Percentiles rank a stretch among this genome's conserved stretches.
Evolutionary conservation across 37 sponge, comb jelly and placozoan species (phyloP).

Genomic region (Halichondria panicea): DNA sequence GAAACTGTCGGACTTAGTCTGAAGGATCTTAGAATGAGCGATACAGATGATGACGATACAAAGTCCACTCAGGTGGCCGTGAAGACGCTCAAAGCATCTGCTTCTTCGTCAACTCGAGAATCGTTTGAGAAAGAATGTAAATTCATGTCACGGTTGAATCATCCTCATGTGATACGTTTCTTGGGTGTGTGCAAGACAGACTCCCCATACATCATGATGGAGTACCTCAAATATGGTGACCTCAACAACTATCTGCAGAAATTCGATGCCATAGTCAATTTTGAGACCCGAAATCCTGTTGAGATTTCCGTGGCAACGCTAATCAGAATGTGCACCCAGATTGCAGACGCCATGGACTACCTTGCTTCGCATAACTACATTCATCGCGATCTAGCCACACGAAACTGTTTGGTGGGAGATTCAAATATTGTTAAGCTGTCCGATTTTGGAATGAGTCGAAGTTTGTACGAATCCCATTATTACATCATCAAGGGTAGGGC

Average conservation of each 20-base stretch:
- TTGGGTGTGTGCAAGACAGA: constrained; percentile 42
- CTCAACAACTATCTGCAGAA: constrained; percentile 73
- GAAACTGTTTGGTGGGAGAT: constrained; percentile 64
- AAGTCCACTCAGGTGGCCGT: constrained; percentile 43
- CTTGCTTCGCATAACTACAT: constrained; percentile 66
- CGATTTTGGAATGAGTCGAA: constrained; percentile 62
- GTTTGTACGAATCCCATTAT: constrained; percentile 46
- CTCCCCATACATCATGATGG: constrained; percentile 79
- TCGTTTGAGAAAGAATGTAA: constrained; percentile 61
- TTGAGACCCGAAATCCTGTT: not conserved
- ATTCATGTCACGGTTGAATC: constrained; percentile 68
- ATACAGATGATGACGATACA: constrained; percentile 21
- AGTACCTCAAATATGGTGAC: constrained; percentile 91
- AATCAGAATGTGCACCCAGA: constrained; percentile 55
- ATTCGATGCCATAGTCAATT: not conserved
- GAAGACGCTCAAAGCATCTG: constrained; percentile 59
- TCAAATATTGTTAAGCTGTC: constrained; percentile 46
- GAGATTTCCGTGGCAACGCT: constrained; percentile 20
- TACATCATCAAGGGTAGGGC: constrained; percentile 46
- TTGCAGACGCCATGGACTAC: constrained; percentile 75
- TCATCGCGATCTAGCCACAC: constrained; percentile 75
- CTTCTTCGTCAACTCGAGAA: constrained; percentile 19
- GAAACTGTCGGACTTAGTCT: constrained; percentile 41
- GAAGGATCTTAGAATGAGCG: constrained; percentile 49
- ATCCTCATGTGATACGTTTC: constrained; percentile 55